Evolutionary conservation across 2,113 vertebrate species (phyloP).

Genomic region (Leucosticte australis): DNA sequence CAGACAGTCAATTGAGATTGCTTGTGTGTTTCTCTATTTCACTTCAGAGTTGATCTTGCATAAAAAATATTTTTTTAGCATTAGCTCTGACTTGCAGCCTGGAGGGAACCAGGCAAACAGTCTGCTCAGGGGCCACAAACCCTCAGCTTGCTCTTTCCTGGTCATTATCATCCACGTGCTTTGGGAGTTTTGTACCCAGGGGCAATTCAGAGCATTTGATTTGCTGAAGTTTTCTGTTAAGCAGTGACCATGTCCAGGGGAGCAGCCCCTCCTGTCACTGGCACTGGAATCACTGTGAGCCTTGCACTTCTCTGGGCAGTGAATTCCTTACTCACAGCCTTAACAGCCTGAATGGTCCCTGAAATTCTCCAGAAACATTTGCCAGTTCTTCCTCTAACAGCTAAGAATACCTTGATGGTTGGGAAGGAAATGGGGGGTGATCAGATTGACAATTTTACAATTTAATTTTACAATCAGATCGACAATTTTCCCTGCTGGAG

Average conservation of each 20-base stretch:
- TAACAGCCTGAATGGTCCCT: not conserved
- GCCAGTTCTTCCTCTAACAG: not conserved
- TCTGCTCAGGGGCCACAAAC: not conserved
- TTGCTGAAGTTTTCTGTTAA: not conserved
- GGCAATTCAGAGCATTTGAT: not conserved
- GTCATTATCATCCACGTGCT: accelerated
- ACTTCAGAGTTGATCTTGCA: constrained; percentile 10
- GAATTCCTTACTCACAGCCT: not conserved
- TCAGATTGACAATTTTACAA: not conserved
- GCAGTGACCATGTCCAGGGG: accelerated
- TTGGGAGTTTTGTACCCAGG: not conserved
- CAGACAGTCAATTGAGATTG: constrained; percentile 13
- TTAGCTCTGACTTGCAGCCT: not conserved
- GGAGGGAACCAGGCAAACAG: not conserved
- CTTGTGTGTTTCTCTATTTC: not conserved
- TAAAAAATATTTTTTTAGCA: not conserved
- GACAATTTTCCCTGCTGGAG: not conserved
- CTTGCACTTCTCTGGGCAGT: accelerated
- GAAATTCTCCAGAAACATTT: not conserved
- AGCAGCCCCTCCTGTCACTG: not conserved
- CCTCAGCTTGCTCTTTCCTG: accelerated
- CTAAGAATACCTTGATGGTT: not conserved
- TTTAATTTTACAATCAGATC: not conserved
- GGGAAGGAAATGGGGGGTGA: not conserved
- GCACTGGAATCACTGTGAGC: accelerated